A percentile compares a stretch with the other conserved stretches of the same genome.
Evolutionary conservation across 2,888 invertebrate species (phyloP).

Genomic region (Heliconius sara): DNA sequence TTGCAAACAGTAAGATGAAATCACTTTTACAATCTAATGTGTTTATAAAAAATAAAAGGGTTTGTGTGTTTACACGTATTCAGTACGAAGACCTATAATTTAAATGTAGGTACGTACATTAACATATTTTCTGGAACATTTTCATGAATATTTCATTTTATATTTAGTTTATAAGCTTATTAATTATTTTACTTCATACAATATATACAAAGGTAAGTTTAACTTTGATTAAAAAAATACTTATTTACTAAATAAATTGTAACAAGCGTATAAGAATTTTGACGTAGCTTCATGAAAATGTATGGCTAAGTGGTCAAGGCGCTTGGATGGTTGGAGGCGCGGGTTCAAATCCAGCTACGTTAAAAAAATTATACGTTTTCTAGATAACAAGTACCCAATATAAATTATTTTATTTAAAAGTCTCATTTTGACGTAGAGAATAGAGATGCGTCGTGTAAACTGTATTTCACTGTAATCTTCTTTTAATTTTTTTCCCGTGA

Average conservation of each 20-base stretch:
- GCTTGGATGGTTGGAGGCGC: no score
- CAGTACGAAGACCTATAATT: not conserved
- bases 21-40: not conserved
- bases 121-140: not conserved
- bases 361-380: no score
- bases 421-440: no score
- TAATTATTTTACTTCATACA: not conserved
- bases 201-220: no score
- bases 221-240: no score
- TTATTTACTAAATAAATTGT: no score
- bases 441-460: no score
- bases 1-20: not conserved
- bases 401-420: not conserved
- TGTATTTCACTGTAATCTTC: not conserved
- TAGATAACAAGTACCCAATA: no score
- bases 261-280: no score
- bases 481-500: constrained; percentile 48
- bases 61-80: not conserved
- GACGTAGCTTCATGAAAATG: no score
- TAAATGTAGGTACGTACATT: not conserved
- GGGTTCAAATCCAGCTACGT: no score
- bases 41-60: not conserved
- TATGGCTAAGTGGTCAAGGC: no score
- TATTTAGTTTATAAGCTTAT: not conserved
- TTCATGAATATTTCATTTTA: not conserved